Base-by-base conservation (phyloP, 2,888 invertebrate genomes). In the Vanessa cardui region DNA sequence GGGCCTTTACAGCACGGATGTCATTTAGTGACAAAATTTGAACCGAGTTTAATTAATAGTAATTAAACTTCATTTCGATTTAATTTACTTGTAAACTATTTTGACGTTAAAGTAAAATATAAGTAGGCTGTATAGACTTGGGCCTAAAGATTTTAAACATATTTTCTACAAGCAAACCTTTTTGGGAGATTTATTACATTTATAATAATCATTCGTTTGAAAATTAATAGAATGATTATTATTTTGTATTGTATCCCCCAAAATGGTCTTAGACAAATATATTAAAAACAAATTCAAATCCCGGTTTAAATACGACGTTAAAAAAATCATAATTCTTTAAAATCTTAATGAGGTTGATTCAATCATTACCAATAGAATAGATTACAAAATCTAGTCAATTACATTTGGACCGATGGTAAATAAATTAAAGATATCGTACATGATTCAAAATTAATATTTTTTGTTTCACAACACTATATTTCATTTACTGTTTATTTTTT, bases 361-460 rank as follows among this genome's bases (percentile, higher is more conserved):
- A 56, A 8, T 50, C 26, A 26, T 26, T 26, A 49, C n/a, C 49
- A 15, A 54, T 20, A 18, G 1, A 8, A n/a, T 16, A 56, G 39
- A 39, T 56, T 56, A 56, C 39, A 56, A 56, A 56, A 56, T 56
- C 56, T 56, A 56, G 9, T 52, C 26, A 26, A 18, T 33, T 12
- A 60, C 56, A 39, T 45, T 64, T 56, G 60, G 56, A 64, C 60
- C 68, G 60, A 68, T 26, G 26, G 18, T 16, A 44, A 47, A 60
- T 7, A n/a, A 54, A 60, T 16, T 59, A 21, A 60, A 21, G 31
- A 59, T 64, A 5, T 15, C 16, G 52, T n/a, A 56, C 20, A 56
- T 56, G 56, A 56, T 56, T 56, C 39, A 9, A 56, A 56, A 56
- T 18, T 18, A 9, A 3, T 33, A 2, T 18, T 56, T 54, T 56